Evolutionary conservation across 53 echinoderm and acorn worm genomes (phyloP).

Genomic region (Zoroaster sp.): DNA sequence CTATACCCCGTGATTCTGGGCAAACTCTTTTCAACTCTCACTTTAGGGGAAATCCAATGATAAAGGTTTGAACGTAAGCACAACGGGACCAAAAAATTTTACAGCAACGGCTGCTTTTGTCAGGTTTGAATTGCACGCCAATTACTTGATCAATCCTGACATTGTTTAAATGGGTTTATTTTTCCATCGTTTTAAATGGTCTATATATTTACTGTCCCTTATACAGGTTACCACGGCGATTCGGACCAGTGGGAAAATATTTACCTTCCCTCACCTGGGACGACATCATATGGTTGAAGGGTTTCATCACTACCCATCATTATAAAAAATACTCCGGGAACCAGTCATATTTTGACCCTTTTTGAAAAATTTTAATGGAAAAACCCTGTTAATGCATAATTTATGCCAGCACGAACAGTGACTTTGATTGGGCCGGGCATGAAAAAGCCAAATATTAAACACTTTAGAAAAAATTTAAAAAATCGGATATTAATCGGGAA

Average conservation of each 20-base stretch:
- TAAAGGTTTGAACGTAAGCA: too few species aligned
- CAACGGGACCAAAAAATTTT: too few species aligned
- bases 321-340: not conserved
- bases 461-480: not conserved
- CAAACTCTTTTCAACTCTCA: too few species aligned
- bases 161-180: too few species aligned
- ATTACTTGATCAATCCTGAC: too few species aligned
- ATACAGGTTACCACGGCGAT: not conserved
- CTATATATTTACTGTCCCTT: too few species aligned
- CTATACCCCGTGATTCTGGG: too few species aligned
- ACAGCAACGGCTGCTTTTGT: too few species aligned
- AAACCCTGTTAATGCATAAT: not conserved
- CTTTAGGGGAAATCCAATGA: too few species aligned
- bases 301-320: not conserved
- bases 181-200: too few species aligned
- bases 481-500: too few species aligned
- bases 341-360: not conserved
- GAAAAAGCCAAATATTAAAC: not conserved
- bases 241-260: not conserved
- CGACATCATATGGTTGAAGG: slow-evolving; percentile 20
- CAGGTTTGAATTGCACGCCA: too few species aligned
- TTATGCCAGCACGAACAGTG: not conserved
- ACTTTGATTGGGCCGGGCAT: not conserved
- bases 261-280: slow-evolving; percentile 14
- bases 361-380: not conserved